Conservation (phyloP, 1,140 invertebrate genomes). For the Heliconius hewitsoni region DNA sequence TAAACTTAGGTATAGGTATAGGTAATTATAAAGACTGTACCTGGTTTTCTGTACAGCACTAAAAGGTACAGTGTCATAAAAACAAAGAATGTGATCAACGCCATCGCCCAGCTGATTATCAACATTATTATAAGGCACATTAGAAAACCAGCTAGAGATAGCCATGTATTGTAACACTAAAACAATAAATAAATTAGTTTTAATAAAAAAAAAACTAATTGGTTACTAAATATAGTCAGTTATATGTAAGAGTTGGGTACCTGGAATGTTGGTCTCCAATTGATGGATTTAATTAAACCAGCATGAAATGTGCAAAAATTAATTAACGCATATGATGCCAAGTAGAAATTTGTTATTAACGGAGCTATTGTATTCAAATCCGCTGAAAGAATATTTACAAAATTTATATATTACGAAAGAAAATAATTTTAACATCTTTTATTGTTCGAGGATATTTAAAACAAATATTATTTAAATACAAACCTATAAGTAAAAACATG, state of each 20-base stretch:
- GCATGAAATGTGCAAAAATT: slow-evolving; percentile 98
- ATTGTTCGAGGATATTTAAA: too few relatives aligned
- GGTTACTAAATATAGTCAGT: background rate
- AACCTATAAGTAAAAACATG: slow-evolving; percentile 94
- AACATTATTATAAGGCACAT: slow-evolving; percentile 96
- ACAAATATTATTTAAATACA: background rate
- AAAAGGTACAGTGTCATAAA: slow-evolving; percentile 92
- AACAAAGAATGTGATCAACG: slow-evolving; percentile 91
- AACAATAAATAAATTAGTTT: slow-evolving; percentile 21
- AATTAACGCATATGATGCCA: slow-evolving; percentile 97
- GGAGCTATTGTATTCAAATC: slow-evolving; percentile 95
- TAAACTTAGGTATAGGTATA: background rate
- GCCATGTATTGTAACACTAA: slow-evolving; percentile 95
- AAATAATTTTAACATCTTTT: too few relatives aligned
- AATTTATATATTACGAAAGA: too few relatives aligned
- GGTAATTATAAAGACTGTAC: slow-evolving; percentile 65
- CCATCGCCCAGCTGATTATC: slow-evolving; percentile 94
- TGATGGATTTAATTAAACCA: slow-evolving; percentile 90
- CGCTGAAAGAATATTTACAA: slow-evolving; percentile 72
- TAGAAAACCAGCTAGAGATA: slow-evolving; percentile 91
- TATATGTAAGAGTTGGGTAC: slow-evolving; percentile 75
- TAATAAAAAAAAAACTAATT: background rate
- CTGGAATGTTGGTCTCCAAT: slow-evolving; percentile 93
- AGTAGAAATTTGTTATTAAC: slow-evolving; percentile 97
- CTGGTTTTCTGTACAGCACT: slow-evolving; percentile 93